Evolutionary conservation across 2,797 vertebrate species (phyloP), one percentile per base, ranked within the genome.

Genomic region (Cossypha heuglini): DNA sequence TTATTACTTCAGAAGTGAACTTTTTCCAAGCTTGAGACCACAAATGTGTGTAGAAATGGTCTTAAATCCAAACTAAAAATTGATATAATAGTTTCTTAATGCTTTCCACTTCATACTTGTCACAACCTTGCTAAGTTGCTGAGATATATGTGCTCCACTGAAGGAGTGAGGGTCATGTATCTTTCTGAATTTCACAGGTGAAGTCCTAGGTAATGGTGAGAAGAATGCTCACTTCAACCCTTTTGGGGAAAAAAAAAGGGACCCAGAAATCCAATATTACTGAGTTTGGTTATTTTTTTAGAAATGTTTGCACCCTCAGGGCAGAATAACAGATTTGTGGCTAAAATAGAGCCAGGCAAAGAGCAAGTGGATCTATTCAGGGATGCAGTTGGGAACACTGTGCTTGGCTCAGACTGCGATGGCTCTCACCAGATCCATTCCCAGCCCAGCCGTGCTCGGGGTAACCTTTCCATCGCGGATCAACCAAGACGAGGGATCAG

Each of bases 341-440:
- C 55, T 86, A 90, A 88, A 94, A 91, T 55, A 80, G 71, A 93
- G 88, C 15, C 49, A 37, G 43, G 72, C 64, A 63, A 88, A 72
- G 85, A 71, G 71, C 83, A 64, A 49, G 48, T 2, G 55, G 29
- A 37, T 64, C 68, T 83, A 33, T 76, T 73, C 52, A 35, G 35
- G 72, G 86, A 57, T 57, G 68, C 3, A 12, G 33, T 2, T 40
- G 63, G 72, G 93, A 91, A 96, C 31, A 68, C 58, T 73, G 5
- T 17, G 10, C 86, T 78, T 5, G 10, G 88, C 62, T 78, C 25
- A 0, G 90, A 1, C 66, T 25, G 51, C 0, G 0, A 19, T 6
- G 51, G 73, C 80, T 83, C 76, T 62, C 57, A 18, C 88, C 63
- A 13, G 16, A 58, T 5, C 93, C 68, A 6, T 58, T 52, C 69